phyloP scores from a whole-genome alignment of 1,140 invertebrate genomes.

The Sitophilus oryzae region DNA sequence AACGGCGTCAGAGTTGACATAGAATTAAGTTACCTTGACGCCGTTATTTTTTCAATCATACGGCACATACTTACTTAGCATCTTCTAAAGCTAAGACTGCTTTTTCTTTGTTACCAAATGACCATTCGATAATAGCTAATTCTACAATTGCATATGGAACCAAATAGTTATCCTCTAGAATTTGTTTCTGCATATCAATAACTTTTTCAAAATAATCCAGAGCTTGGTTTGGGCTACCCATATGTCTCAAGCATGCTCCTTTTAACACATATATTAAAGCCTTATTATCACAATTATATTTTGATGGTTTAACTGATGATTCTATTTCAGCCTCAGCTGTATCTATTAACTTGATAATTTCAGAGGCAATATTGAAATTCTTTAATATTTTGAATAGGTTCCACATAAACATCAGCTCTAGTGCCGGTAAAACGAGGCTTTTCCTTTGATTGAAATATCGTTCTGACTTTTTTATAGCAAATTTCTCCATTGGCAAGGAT shows the following conservation, averaged over 20 bases:
- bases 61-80: slow-evolving; percentile 43
- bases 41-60: too few relatives aligned
- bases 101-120: slow-evolving; percentile 58
- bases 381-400: slow-evolving; percentile 85
- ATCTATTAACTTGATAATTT: slow-evolving; percentile 69
- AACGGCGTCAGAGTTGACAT: too few relatives aligned
- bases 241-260: slow-evolving; percentile 74
- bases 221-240: slow-evolving; percentile 65
- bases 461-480: slow-evolving; percentile 77
- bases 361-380: slow-evolving; percentile 60
- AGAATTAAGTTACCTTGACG: too few relatives aligned
- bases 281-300: slow-evolving; percentile 70
- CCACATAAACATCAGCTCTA: slow-evolving; percentile 91
- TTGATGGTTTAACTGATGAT: slow-evolving; percentile 43
- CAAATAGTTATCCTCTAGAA: slow-evolving; percentile 80
- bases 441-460: slow-evolving; percentile 72
- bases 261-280: slow-evolving; percentile 72
- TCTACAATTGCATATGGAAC: slow-evolving; percentile 84
- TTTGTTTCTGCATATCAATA: slow-evolving; percentile 63
- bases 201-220: slow-evolving; percentile 70
- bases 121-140: slow-evolving; percentile 69
- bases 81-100: slow-evolving; percentile 72
- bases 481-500: slow-evolving; percentile 95
- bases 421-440: slow-evolving; percentile 68
- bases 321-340: slow-evolving; percentile 47